Conservation (phyloP, 2,113 vertebrate genomes). For the Maccullochella peelii region DNA sequence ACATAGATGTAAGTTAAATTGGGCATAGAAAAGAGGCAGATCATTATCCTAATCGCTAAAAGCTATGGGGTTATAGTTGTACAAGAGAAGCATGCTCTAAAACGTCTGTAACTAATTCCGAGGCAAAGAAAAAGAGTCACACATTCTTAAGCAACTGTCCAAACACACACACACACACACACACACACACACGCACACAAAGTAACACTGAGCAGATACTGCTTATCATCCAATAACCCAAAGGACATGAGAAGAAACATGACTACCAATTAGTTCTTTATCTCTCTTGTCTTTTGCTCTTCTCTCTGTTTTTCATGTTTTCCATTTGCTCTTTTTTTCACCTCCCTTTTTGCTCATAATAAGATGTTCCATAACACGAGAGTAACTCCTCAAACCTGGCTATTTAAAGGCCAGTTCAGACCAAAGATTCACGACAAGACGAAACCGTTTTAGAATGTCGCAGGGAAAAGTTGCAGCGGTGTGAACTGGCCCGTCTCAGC, state of each 20-base stretch:
- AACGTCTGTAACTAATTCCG: constrained; percentile 17
- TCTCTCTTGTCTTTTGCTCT: not conserved
- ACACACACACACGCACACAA: constrained; percentile 21
- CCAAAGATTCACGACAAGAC: no score
- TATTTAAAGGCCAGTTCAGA: no score
- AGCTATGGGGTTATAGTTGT: constrained; percentile 37
- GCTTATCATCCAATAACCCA: constrained; percentile 29
- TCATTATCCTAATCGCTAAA: constrained; percentile 60
- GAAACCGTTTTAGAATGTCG: no score
- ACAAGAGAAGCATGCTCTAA: constrained; percentile 22
- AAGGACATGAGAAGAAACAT: constrained; percentile 36
- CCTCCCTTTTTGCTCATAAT: constrained; percentile 15
- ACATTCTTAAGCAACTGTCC: not conserved
- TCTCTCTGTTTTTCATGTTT: constrained; percentile 4
- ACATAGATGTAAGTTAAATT: constrained; percentile 44
- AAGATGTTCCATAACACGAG: constrained; percentile 26
- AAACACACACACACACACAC: constrained; percentile 24
- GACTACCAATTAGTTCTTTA: constrained; percentile 35
- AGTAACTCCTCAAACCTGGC: not conserved
- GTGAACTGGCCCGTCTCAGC: no score
- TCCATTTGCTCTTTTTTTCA: not conserved
- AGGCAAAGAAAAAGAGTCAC: constrained; percentile 9
- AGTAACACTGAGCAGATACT: constrained; percentile 12
- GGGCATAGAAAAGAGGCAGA: constrained; percentile 39
- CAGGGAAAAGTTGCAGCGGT: no score